Evolutionary conservation across 2,797 vertebrate species (phyloP).

Genomic region (Aphelocoma californica): DNA sequence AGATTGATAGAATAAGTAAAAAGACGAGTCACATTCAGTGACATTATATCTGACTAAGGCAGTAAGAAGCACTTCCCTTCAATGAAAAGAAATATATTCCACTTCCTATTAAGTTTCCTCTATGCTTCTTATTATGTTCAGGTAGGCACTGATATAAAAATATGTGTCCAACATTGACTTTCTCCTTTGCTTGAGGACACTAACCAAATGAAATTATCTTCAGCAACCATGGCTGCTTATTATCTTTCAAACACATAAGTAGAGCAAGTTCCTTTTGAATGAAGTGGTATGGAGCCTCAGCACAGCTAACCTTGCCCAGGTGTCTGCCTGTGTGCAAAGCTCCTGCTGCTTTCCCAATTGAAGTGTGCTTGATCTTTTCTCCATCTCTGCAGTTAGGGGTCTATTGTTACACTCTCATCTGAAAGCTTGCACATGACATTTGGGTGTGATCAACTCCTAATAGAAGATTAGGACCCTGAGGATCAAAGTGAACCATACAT

Average conservation of each 20-base stretch:
- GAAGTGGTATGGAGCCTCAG: neutral
- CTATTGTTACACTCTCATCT: constrained; percentile 64
- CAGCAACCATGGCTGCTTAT: neutral
- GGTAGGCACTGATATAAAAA: constrained; percentile 37
- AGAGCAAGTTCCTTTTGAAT: constrained; percentile 17
- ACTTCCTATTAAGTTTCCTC: constrained; percentile 41
- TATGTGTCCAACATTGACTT: constrained; percentile 18
- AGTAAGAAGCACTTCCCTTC: constrained; percentile 39
- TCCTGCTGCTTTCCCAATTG: constrained; percentile 52
- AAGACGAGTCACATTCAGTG: constrained; percentile 39
- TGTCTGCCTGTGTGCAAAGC: constrained; percentile 37
- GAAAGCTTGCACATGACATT: constrained; percentile 68
- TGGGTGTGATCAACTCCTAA: constrained; percentile 66
- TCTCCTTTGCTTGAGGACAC: constrained; percentile 5
- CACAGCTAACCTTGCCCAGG: constrained; percentile 54
- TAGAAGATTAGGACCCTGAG: constrained; percentile 62
- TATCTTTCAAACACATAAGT: neutral
- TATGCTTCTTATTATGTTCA: constrained; percentile 19
- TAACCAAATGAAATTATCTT: constrained; percentile 32
- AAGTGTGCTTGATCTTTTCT: constrained; percentile 69
- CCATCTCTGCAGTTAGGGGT: constrained; percentile 43
- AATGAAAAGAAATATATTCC: constrained; percentile 30
- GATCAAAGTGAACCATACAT: constrained; percentile 68
- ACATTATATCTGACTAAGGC: constrained; percentile 50
- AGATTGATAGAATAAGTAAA: constrained; percentile 60